A percentile compares a stretch with the other conserved stretches of the same genome.
Evolutionary conservation across 2,113 vertebrate genomes (phyloP).

Genomic region (Morone saxatilis): DNA sequence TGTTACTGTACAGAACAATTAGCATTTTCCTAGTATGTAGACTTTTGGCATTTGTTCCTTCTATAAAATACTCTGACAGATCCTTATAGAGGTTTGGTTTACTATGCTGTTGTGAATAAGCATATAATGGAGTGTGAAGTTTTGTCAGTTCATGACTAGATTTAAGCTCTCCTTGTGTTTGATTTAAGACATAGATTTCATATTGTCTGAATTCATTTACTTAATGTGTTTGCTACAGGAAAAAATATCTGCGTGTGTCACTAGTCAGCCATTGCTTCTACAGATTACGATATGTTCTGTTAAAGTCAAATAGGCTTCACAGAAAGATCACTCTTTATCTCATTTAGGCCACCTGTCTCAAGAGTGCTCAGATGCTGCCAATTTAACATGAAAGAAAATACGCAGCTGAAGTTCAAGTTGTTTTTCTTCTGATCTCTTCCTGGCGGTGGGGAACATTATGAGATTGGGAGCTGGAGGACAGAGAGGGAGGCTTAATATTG

Average conservation of each 20-base stretch:
- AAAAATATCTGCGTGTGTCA: background rate
- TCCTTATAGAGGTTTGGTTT: background rate
- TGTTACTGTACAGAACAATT: background rate
- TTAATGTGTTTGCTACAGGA: background rate
- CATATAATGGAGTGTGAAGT: background rate
- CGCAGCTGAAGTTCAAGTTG: constrained; percentile 27
- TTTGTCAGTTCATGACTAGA: background rate
- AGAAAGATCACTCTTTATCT: constrained; percentile 26
- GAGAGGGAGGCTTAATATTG: constrained; percentile 33
- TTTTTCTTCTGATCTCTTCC: constrained; percentile 39
- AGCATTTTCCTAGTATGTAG: background rate
- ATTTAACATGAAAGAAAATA: constrained; percentile 43
- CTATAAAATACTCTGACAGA: background rate
- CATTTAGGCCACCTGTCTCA: constrained; percentile 16
- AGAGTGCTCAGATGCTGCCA: constrained; percentile 13
- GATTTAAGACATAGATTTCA: background rate
- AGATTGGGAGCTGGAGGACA: constrained; percentile 35
- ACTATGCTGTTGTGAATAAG: background rate
- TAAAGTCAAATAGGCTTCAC: constrained; percentile 5
- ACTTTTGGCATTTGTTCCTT: no score
- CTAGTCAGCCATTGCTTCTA: constrained; percentile 1
- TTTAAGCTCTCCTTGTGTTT: constrained; percentile 1
- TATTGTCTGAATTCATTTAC: background rate
- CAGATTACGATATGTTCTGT: constrained; percentile 5
- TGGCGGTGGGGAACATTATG: constrained; percentile 22